A percentile compares a stretch with the other conserved stretches of the same genome.
Conservation (phyloP, 2,113 vertebrate species). For the Stercorarius parasiticus region DNA sequence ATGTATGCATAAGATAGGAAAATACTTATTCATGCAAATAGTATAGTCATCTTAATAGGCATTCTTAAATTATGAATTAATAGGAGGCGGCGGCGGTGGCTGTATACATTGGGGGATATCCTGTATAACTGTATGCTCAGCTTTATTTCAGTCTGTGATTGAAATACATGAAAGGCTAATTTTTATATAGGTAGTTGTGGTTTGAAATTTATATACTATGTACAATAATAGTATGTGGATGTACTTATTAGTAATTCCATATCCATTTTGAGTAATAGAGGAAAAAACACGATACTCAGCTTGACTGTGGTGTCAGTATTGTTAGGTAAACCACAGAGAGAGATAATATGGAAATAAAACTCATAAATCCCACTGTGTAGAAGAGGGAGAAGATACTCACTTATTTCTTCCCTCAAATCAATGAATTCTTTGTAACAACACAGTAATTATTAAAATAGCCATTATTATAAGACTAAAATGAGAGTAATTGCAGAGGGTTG, state of each 20-base stretch:
- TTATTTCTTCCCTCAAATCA: conserved; percentile 29
- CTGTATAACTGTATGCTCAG: background rate
- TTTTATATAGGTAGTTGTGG: background rate
- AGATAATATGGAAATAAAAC: conserved; percentile 25
- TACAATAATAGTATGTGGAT: background rate
- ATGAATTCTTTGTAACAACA: conserved; percentile 26
- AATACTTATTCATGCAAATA: conserved; percentile 9
- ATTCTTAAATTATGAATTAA: too few relatives aligned
- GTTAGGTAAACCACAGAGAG: background rate
- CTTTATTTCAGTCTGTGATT: background rate
- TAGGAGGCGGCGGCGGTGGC: rapidly evolving
- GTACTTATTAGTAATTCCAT: background rate
- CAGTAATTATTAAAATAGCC: conserved; percentile 51
- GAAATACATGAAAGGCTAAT: background rate
- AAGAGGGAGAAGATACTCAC: background rate
- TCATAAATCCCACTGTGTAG: background rate
- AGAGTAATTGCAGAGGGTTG: conserved; percentile 27
- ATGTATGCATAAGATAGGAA: background rate
- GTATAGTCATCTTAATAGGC: background rate
- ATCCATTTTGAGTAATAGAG: background rate
- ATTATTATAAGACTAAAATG: conserved; percentile 24
- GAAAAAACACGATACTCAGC: background rate
- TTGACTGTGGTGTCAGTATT: background rate
- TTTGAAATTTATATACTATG: background rate
- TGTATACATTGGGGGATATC: background rate